Evolutionary conservation across 2,888 invertebrate species (phyloP).

Genomic region (Drosophila yooni): DNA sequence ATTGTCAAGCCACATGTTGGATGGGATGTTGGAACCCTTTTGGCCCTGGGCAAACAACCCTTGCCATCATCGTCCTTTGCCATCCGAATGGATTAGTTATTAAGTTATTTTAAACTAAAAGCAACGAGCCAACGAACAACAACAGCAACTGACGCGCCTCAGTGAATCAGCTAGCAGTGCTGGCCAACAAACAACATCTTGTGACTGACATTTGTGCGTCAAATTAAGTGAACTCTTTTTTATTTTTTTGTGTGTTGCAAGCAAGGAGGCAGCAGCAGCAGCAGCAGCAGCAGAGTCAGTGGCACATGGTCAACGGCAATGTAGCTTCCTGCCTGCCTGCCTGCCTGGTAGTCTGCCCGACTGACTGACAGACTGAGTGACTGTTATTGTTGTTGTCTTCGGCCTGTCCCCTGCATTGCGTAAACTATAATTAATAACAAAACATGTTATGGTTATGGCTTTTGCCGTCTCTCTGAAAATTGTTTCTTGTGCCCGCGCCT

Average conservation of each 20-base stretch:
- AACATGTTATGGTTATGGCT: slow-evolving; percentile 82
- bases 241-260: slow-evolving; percentile 10
- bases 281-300: slow-evolving; percentile 27
- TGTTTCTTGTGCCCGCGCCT: slow-evolving; percentile 74
- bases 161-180: slow-evolving; percentile 23
- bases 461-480: slow-evolving; percentile 64
- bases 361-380: slow-evolving; percentile 63
- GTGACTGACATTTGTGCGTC: slow-evolving; percentile 79
- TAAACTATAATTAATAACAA: slow-evolving; percentile 81
- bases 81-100: slow-evolving; percentile 77
- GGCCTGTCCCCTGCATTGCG: slow-evolving; percentile 76
- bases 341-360: slow-evolving; percentile 32
- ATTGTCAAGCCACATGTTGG: slow-evolving; percentile 76
- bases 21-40: slow-evolving; percentile 27
- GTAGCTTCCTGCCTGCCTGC: slow-evolving; percentile 58
- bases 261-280: slow-evolving; percentile 27
- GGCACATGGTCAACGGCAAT: slow-evolving; percentile 70
- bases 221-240: slow-evolving; percentile 78
- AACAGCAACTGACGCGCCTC: slow-evolving; percentile 62
- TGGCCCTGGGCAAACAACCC: slow-evolving; percentile 63
- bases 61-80: slow-evolving; percentile 32
- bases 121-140: slow-evolving; percentile 47
- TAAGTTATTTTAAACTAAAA: slow-evolving; percentile 75
- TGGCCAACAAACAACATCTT: slow-evolving; percentile 50
- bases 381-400: slow-evolving; percentile 72